Evolutionary conservation across 1,140 invertebrate species (phyloP).

Genomic region (Mamestra configurata): DNA sequence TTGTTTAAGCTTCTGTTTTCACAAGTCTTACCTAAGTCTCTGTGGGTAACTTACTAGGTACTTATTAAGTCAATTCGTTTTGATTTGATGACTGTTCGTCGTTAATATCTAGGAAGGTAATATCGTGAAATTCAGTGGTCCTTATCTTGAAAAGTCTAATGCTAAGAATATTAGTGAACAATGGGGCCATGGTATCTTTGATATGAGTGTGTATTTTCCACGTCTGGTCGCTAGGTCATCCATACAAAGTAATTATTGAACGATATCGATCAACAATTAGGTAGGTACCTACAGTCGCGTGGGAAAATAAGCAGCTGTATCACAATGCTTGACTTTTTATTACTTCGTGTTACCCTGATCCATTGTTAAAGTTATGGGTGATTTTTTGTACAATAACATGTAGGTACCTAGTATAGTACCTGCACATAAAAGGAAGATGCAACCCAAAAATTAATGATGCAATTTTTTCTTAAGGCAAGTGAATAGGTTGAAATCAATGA

Average conservation of each 20-base stretch:
- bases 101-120: too few species aligned
- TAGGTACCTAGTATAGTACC: not conserved
- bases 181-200: too few species aligned
- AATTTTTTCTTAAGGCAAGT: not conserved
- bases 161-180: too few species aligned
- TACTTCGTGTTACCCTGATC: not conserved
- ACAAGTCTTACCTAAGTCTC: too few species aligned
- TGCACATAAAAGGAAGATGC: not conserved
- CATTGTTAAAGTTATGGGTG: not conserved
- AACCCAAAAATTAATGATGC: not conserved
- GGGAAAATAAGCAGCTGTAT: constrained; percentile 31
- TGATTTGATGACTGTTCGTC: too few species aligned
- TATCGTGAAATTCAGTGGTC: too few species aligned
- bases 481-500: too few species aligned
- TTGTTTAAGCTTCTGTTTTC: too few species aligned
- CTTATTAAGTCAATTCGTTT: too few species aligned
- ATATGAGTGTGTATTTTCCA: not conserved
- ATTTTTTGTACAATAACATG: not conserved
- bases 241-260: not conserved
- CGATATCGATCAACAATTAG: constrained; percentile 12
- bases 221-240: not conserved
- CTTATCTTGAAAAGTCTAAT: too few species aligned
- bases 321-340: constrained; percentile 4
- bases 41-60: too few species aligned
- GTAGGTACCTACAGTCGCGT: constrained; percentile 5